Evolutionary conservation across 1,140 invertebrate species (phyloP).

Genomic region (Diabrotica virgifera): DNA sequence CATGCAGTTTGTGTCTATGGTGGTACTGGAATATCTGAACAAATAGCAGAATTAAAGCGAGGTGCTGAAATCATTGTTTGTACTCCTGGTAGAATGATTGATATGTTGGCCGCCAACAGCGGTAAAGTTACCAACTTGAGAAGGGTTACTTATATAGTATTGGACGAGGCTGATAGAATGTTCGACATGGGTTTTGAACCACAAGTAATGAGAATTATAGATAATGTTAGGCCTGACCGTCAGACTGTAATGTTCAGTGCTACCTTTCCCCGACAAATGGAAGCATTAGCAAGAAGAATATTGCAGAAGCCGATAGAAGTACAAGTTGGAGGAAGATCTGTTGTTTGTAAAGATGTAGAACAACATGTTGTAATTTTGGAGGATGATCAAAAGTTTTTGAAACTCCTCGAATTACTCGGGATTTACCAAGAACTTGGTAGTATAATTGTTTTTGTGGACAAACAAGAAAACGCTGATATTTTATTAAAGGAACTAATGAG

Average conservation of each 20-base stretch:
- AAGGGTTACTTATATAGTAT: conserved; percentile 93
- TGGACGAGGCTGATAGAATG: conserved; percentile 99
- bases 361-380: conserved; percentile 93
- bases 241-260: conserved; percentile 99
- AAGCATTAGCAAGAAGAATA: conserved; percentile 92
- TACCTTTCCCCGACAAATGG: conserved; percentile 98
- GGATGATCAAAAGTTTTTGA: conserved; percentile 97
- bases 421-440: conserved; percentile 91
- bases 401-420: conserved; percentile 93
- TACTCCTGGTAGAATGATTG: conserved; percentile 99
- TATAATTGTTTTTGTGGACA: conserved; percentile 97
- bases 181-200: conserved; percentile 99
- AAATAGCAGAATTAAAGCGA: conserved; percentile 96
- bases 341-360: conserved; percentile 98
- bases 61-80: conserved; percentile 99
- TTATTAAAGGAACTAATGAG: conserved; percentile 95
- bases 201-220: conserved; percentile 96
- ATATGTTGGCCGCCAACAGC: conserved; percentile 97
- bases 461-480: conserved; percentile 96
- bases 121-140: conserved; percentile 95
- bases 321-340: conserved; percentile 94
- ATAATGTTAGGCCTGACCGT: conserved; percentile 93
- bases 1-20: conserved; percentile 97
- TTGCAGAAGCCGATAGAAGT: conserved; percentile 95
- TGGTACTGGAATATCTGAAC: conserved; percentile 95